A percentile compares a stretch with the other conserved stretches of the same genome.
Conservation (phyloP, 2,113 vertebrate genomes). For the Hyperopisus bebe region DNA sequence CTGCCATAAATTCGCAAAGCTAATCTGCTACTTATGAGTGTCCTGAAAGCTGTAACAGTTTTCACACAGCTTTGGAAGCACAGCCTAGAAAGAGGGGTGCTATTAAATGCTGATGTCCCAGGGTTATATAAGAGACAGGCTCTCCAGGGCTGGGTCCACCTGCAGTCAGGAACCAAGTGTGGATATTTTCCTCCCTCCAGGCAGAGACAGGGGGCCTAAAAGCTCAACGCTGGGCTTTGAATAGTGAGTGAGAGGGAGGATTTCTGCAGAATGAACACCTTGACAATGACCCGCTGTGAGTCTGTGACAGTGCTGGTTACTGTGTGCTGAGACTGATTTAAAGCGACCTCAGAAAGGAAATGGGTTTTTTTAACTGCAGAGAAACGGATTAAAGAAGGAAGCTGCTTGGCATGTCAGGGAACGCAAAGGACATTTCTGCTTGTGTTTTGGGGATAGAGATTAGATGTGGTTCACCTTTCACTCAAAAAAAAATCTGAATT, state of each 20-base stretch:
- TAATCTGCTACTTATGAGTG: background rate
- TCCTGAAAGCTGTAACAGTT: background rate
- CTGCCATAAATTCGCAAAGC: background rate
- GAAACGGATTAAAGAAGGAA: background rate
- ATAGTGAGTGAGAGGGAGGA: background rate
- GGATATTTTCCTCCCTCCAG: background rate
- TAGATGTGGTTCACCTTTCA: background rate
- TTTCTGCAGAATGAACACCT: background rate
- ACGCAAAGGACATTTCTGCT: background rate
- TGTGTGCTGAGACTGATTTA: background rate
- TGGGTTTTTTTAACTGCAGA: slow-evolving; percentile 5
- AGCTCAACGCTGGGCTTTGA: background rate
- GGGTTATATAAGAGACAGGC: background rate
- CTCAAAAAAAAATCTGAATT: background rate
- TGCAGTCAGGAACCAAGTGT: background rate
- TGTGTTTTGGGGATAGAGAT: background rate
- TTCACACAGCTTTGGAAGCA: background rate
- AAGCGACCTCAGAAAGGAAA: background rate
- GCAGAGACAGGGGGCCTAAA: background rate
- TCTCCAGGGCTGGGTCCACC: background rate
- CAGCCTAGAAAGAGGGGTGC: background rate
- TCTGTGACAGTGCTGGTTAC: background rate
- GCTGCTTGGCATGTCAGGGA: background rate
- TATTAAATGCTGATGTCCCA: background rate
- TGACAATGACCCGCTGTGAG: slow-evolving; percentile 10